phyloP scores from a whole-genome alignment of 2,888 invertebrate genomes.

The Nezara viridula region DNA sequence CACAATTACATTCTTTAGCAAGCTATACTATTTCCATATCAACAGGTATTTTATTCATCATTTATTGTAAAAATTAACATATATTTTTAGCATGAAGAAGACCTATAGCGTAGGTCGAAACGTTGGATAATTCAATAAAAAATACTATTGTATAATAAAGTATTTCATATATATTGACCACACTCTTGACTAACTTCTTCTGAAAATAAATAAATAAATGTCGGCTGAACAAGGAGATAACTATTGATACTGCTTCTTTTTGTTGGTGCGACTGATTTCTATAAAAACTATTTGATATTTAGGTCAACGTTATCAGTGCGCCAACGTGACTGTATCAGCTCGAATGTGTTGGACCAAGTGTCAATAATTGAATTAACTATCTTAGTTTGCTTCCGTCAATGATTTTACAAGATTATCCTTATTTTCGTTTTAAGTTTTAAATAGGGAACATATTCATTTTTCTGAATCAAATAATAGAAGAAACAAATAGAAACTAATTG shows the following conservation, averaged over 20 bases:
- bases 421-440: not conserved
- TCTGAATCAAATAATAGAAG: not conserved
- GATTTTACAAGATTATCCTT: not conserved
- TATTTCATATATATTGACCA: too few species aligned
- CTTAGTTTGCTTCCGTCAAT: not conserved
- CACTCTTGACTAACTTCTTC: too few species aligned
- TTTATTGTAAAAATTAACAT: too few species aligned
- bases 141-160: too few species aligned
- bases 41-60: too few species aligned
- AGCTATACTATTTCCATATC: too few species aligned
- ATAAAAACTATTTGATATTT: constrained; percentile 10
- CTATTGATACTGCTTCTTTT: not conserved
- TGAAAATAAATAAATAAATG: too few species aligned
- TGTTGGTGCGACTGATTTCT: not conserved
- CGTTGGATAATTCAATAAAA: too few species aligned
- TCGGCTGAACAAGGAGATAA: too few species aligned
- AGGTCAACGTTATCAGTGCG: not conserved
- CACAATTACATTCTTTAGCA: too few species aligned
- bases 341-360: not conserved
- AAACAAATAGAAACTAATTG: not conserved
- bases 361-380: constrained; percentile 9
- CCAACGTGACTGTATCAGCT: constrained; percentile 29
- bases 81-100: too few species aligned
- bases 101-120: too few species aligned
- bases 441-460: not conserved